Conservation (phyloP, 2,888 invertebrate genomes). For the Minunthozetes semirufus region DNA sequence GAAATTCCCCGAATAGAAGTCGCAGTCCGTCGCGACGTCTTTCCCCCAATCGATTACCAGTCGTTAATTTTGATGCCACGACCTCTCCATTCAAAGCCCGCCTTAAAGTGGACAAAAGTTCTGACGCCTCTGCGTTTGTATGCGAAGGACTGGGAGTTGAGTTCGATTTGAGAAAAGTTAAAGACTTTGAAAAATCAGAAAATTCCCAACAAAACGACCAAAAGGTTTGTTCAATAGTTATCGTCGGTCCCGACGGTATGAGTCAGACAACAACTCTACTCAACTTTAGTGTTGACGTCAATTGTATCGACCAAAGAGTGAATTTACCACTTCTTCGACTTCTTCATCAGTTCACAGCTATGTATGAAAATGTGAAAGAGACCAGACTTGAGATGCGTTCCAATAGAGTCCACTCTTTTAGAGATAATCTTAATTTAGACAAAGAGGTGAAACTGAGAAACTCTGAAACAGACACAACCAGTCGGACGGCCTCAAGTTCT, state of each 20-base stretch:
- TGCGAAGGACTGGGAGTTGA: conserved; percentile 86
- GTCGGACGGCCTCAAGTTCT: conserved; percentile 28
- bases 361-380: conserved; percentile 94
- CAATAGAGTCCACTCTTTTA: conserved; percentile 51
- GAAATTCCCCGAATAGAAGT: conserved; percentile 33
- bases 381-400: conserved; percentile 82
- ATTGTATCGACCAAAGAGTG: conserved; percentile 88
- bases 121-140: conserved; percentile 76
- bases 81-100: conserved; percentile 47
- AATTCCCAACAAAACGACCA: conserved; percentile 48
- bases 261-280: conserved; percentile 73
- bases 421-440: conserved; percentile 38
- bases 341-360: conserved; percentile 90
- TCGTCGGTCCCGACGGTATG: conserved; percentile 54
- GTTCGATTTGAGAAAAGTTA: conserved; percentile 78
- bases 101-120: conserved; percentile 56
- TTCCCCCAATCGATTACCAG: conserved; percentile 21
- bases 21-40: conserved; percentile 4
- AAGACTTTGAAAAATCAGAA: conserved; percentile 60
- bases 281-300: conserved; percentile 77
- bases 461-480: conserved; percentile 21
- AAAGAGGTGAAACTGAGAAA: not conserved
- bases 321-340: conserved; percentile 90
- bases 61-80: conserved; percentile 37
- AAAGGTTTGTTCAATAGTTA: conserved; percentile 59